Evolutionary conservation across 1,140 invertebrate species (phyloP).

Genomic region (Meloidogyne hapla): DNA sequence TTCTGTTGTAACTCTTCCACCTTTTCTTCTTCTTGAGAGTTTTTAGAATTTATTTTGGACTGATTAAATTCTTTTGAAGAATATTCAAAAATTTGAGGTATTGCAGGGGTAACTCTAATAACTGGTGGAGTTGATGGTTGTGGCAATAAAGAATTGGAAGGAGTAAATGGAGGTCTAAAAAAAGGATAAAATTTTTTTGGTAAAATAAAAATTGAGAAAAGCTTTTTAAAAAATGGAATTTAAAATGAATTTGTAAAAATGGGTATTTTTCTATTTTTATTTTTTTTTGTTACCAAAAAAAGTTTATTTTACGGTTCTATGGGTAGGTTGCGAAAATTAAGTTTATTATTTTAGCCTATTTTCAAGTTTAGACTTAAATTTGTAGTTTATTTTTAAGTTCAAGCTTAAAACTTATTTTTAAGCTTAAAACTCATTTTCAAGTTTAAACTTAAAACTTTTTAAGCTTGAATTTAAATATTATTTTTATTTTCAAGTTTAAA

Average conservation of each 20-base stretch:
- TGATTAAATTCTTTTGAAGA: not conserved
- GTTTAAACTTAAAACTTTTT: too few species aligned
- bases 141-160: conserved; percentile 20
- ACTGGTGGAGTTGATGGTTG: conserved; percentile 9
- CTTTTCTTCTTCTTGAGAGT: not conserved
- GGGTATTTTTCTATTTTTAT: not conserved
- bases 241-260: not conserved
- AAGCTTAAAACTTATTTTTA: not conserved
- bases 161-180: conserved; percentile 24
- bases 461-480: too few species aligned
- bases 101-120: conserved; percentile 16
- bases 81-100: conserved; percentile 1
- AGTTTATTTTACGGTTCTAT: not conserved
- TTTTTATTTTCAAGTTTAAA: too few species aligned
- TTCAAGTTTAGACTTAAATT: not conserved
- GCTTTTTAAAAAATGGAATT: conserved; percentile 22
- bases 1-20: conserved; percentile 64
- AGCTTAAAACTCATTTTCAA: too few species aligned
- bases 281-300: not conserved
- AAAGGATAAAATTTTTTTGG: not conserved
- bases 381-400: not conserved
- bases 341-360: not conserved
- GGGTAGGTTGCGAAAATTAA: not conserved
- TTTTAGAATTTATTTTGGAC: not conserved
- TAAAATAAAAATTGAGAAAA: not conserved